phyloP scores from a whole-genome alignment of 2,888 invertebrate species.

The Erebia palarica region DNA sequence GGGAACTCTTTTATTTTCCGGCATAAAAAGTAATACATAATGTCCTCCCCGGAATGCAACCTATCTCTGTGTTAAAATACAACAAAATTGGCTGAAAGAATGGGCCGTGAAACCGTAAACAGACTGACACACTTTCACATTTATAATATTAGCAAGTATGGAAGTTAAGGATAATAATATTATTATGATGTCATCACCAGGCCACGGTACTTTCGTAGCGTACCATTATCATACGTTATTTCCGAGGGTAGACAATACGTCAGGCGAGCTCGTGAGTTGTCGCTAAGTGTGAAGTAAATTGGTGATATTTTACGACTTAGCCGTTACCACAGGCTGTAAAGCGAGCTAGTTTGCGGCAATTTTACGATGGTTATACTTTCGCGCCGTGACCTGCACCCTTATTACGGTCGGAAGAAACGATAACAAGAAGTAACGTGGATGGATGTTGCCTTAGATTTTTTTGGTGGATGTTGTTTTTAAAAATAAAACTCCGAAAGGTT shows the following conservation, averaged over 20 bases:
- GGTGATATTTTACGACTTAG: slow-evolving; percentile 75
- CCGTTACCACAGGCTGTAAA: slow-evolving; percentile 71
- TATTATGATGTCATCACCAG: neutral
- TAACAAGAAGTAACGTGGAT: slow-evolving; percentile 43
- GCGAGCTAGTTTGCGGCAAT: slow-evolving; percentile 58
- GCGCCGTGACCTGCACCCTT: slow-evolving; percentile 65
- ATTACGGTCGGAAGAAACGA: slow-evolving; percentile 57
- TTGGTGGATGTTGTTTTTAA: slow-evolving; percentile 15
- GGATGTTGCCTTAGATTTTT: slow-evolving; percentile 32
- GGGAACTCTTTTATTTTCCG: too few species aligned
- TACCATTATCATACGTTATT: slow-evolving; percentile 38
- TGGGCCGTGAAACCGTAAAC: too few species aligned
- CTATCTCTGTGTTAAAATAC: too few species aligned
- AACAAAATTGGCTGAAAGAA: too few species aligned
- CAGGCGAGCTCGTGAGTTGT: slow-evolving; percentile 46
- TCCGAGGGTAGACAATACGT: slow-evolving; percentile 43
- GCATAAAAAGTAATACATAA: too few species aligned
- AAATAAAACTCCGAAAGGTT: slow-evolving; percentile 18
- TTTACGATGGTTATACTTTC: slow-evolving; percentile 66
- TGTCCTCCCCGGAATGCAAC: too few species aligned
- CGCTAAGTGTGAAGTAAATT: slow-evolving; percentile 75
- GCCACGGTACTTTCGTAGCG: neutral
- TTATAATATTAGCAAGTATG: too few species aligned
- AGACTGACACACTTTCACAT: too few species aligned
- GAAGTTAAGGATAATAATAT: too few species aligned